Evolutionary conservation across 2,888 invertebrate genomes (phyloP), one percentile per base, ranked within the genome.

Genomic region (Embidobia sp.): DNA sequence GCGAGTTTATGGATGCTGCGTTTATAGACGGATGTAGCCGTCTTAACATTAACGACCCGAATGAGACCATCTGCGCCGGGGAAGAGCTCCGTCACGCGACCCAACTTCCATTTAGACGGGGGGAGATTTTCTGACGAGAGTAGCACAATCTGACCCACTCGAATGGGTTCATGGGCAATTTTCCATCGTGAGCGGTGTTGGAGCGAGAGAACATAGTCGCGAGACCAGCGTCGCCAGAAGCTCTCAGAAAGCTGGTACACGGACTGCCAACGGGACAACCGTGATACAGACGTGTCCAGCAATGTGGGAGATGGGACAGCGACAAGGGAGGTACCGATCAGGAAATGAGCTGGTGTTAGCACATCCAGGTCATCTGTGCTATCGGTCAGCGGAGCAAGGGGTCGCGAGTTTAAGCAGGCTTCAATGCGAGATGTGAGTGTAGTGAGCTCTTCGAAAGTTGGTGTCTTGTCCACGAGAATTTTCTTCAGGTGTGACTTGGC

Each of bases 181-280:
- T 49, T 22, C 59, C 49, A 69, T 31, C 51, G 59, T 1, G 46
- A 27, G 0, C 59, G 31, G 1, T 69, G 49, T n/a, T 69, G 59
- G 0, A 57, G n/a, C 8, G 69, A 22, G 13, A 10, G 44, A 0
- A 22, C 26, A 44, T 22, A 11, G 13, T 37, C 37, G 2, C 1
- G 7, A 1, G 37, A 37, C 37, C 22, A 22, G 1, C 1, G 10
- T 11, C 13, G 44, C 26, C n/a, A n/a, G n/a, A n/a, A n/a, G n/a
- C n/a, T n/a, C n/a, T n/a, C n/a, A n/a, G n/a, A n/a, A n/a, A n/a
- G n/a, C n/a, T 42, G 40, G 4, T 42, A 19, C 40, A 42, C 19
- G n/a, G n/a, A n/a, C 40, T 42, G 40, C 40, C 40, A 44, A 22
- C 44, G 44, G 8, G 44, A 26, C 26, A 42, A 8, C 1, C n/a